Evolutionary conservation across 1,140 invertebrate species (phyloP).

Genomic region (Zeugodacus cucurbitae): DNA sequence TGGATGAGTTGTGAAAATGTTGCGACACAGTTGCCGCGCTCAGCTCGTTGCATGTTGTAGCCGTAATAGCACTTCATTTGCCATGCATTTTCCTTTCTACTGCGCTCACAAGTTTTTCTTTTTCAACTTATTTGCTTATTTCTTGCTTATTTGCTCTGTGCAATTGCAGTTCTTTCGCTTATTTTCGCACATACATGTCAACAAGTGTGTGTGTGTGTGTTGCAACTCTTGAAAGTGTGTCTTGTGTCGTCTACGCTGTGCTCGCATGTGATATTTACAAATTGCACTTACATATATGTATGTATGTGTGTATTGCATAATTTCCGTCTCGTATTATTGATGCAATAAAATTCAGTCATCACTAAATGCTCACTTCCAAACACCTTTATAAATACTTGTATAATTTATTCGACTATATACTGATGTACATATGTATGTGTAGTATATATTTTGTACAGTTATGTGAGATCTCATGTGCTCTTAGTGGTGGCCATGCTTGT

Average conservation of each 20-base stretch:
- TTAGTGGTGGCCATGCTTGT: background rate
- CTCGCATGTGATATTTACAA: background rate
- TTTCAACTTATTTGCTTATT: background rate
- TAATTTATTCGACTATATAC: background rate
- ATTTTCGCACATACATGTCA: background rate
- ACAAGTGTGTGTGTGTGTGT: background rate
- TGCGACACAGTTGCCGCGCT: background rate
- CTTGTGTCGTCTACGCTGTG: background rate
- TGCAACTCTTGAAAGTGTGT: conserved; percentile 4
- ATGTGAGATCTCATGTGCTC: no score
- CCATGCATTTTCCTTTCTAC: background rate
- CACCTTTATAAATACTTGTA: background rate
- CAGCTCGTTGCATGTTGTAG: background rate
- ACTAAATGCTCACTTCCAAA: conserved; percentile 32
- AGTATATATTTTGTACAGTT: background rate
- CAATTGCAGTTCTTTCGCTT: background rate
- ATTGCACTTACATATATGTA: background rate
- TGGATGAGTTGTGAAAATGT: conserved; percentile 32
- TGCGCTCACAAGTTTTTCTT: background rate
- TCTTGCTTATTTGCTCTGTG: background rate
- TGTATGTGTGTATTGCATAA: background rate
- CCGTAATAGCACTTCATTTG: background rate
- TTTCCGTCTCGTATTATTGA: conserved; percentile 5
- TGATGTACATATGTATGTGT: background rate
- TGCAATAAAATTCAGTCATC: conserved; percentile 30